Evolutionary conservation across 2,797 vertebrate genomes (phyloP).

Genomic region (Falco concolor): DNA sequence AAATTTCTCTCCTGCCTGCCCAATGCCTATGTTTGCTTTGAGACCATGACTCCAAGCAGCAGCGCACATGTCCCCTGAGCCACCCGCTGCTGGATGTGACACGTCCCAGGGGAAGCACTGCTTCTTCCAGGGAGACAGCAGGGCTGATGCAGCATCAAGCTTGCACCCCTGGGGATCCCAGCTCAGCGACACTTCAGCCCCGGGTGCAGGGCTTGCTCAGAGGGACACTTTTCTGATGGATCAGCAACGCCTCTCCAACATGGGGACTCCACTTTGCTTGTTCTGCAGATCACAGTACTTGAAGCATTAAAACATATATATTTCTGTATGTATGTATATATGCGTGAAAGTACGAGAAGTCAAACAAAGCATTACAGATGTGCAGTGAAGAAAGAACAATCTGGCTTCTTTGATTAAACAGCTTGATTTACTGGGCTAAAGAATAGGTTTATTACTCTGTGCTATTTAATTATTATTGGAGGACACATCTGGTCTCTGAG

Average conservation of each 20-base stretch:
- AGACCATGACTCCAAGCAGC: background rate
- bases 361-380: constrained; percentile 21
- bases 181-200: background rate
- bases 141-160: rapidly evolving
- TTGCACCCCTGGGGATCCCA: rapidly evolving
- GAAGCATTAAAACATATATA: background rate
- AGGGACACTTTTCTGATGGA: background rate
- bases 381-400: background rate
- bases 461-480: background rate
- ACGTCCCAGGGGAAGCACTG: rapidly evolving
- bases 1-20: background rate
- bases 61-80: rapidly evolving
- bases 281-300: background rate
- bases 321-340: background rate
- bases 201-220: background rate
- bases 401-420: constrained; percentile 20
- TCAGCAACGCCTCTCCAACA: background rate
- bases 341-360: background rate
- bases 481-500: background rate
- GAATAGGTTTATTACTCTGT: background rate
- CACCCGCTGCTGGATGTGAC: rapidly evolving
- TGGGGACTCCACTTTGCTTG: background rate
- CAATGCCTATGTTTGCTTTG: rapidly evolving
- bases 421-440: constrained; percentile 24
- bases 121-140: background rate